Evolutionary conservation across 2,797 vertebrate genomes (phyloP).

Genomic region (Hypotaenidia okinawae): DNA sequence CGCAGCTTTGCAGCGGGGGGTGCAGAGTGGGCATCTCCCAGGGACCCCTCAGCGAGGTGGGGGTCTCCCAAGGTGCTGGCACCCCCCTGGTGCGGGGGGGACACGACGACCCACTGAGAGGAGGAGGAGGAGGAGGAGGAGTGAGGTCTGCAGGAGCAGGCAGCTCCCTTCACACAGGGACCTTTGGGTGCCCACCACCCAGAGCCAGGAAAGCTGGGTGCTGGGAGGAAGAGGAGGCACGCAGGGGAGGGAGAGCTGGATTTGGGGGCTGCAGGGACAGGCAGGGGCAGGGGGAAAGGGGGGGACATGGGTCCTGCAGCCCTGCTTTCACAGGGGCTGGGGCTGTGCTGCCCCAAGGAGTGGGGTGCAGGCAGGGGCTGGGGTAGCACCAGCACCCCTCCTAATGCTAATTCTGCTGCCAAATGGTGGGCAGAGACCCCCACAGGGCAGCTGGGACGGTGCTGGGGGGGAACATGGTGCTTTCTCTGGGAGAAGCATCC

Average conservation of each 20-base stretch:
- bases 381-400: neutral
- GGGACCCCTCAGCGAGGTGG: neutral
- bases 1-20: neutral
- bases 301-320: neutral
- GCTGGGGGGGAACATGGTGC: accelerated
- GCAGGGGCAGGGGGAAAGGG: accelerated
- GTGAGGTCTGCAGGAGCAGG: neutral
- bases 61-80: neutral
- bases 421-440: accelerated
- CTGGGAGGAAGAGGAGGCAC: neutral
- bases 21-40: neutral
- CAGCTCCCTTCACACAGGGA: accelerated
- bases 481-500: neutral
- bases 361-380: neutral
- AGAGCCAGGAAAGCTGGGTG: accelerated
- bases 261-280: accelerated
- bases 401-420: neutral
- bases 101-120: neutral
- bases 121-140: too few relatives aligned
- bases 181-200: neutral
- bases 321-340: neutral
- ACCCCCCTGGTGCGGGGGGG: accelerated
- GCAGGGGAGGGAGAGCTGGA: neutral
- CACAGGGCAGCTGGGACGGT: neutral
- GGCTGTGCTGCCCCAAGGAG: neutral